Conservation (phyloP, 2,113 vertebrate species). For the Ahaetulla prasina region DNA sequence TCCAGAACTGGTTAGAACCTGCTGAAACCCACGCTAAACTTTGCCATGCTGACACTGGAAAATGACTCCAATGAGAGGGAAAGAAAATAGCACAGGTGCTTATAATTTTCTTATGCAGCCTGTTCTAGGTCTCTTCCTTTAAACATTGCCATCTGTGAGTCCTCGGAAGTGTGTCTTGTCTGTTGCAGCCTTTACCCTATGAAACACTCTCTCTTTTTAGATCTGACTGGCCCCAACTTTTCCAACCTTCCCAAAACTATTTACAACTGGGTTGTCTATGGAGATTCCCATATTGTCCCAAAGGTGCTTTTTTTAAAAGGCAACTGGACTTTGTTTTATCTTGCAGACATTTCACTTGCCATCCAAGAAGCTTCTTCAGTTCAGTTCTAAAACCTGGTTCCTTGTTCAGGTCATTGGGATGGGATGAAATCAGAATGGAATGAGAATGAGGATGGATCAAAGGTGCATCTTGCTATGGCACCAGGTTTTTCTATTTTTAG, state of each 20-base stretch:
- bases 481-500: background rate
- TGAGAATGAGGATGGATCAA: background rate
- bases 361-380: background rate
- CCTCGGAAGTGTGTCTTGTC: background rate
- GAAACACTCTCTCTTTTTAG: background rate
- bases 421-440: background rate
- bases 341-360: background rate
- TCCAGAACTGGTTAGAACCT: too few species aligned
- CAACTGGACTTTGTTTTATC: background rate
- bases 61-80: background rate
- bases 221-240: background rate
- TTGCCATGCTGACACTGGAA: background rate
- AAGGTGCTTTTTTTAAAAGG: background rate
- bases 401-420: background rate
- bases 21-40: too few species aligned
- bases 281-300: background rate
- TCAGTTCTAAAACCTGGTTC: background rate
- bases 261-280: background rate
- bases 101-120: background rate
- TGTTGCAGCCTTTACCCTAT: background rate
- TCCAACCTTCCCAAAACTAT: background rate
- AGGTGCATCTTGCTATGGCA: background rate
- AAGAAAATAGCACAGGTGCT: background rate
- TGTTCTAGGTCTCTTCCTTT: background rate
- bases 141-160: background rate